These are phyloP conservation scores for Hippocampus comes DNA, from an alignment of 2,113 vertebrate genomes.

Conservation along the genomic window DNA sequence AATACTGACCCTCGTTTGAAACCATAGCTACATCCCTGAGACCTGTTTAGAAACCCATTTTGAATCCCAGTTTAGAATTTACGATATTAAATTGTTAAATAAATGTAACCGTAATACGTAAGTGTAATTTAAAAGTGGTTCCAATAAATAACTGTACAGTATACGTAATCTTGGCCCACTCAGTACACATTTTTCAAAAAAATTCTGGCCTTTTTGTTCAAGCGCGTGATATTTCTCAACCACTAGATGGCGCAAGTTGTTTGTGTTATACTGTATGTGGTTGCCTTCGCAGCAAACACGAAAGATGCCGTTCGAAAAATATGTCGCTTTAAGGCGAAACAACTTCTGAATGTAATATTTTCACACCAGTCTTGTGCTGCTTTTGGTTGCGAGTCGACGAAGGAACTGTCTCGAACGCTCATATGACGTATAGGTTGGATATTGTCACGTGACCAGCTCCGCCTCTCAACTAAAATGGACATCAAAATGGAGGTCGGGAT, in stretches of 20 bases:
- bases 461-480: background rate
- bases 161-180: background rate
- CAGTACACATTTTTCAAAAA: background rate
- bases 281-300: background rate
- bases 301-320: background rate
- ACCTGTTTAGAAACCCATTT: background rate
- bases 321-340: background rate
- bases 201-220: background rate
- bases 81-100: background rate
- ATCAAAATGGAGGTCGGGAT: slow-evolving; percentile 1
- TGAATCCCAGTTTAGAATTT: background rate
- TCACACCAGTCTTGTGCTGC: background rate
- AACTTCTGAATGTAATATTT: background rate
- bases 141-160: too few species aligned
- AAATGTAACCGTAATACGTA: background rate
- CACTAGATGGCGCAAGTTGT: slow-evolving; percentile 46
- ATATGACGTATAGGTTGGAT: background rate
- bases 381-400: background rate
- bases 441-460: background rate
- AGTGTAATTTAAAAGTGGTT: background rate
- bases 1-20: too few species aligned
- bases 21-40: too few species aligned
- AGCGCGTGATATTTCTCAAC: background rate
- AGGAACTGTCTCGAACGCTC: background rate
- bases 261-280: background rate